Evolutionary conservation across 2,113 vertebrate species (phyloP).

Genomic region (Okapia johnstoni): DNA sequence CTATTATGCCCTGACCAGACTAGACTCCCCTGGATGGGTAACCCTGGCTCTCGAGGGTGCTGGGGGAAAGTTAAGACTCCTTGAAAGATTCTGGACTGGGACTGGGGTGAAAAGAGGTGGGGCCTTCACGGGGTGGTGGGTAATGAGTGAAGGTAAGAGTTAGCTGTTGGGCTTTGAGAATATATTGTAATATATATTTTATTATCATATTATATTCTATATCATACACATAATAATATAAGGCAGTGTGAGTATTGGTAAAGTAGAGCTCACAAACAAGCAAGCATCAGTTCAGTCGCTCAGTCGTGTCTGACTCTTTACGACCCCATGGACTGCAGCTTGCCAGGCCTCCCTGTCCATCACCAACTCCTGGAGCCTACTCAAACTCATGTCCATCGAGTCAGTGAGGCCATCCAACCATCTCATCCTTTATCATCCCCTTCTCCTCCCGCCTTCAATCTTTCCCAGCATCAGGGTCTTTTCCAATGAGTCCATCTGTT

Average conservation of each 20-base stretch:
- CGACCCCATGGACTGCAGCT: not conserved
- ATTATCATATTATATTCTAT: not conserved
- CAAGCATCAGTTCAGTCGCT: not conserved
- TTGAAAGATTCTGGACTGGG: not conserved
- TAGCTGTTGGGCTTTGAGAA: not conserved
- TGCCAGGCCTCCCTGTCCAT: not conserved
- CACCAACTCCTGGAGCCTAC: not conserved
- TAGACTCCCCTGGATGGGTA: not conserved
- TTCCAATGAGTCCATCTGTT: not conserved
- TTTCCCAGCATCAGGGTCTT: not conserved
- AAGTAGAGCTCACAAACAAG: not conserved
- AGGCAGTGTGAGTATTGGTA: too few relatives aligned
- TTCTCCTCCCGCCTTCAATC: not conserved
- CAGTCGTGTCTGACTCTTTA: not conserved
- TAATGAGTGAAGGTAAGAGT: not conserved
- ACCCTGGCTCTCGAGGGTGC: rapidly evolving
- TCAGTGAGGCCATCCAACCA: not conserved
- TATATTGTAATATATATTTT: not conserved
- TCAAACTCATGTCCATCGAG: not conserved
- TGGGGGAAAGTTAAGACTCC: not conserved
- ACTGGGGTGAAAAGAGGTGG: too few relatives aligned
- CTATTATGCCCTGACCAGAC: not conserved
- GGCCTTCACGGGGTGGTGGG: too few relatives aligned
- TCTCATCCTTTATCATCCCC: not conserved
- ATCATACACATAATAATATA: not conserved